These are phyloP conservation scores for Eulemur mongoz DNA, from an alignment of 2,797 vertebrate genomes.

Conservation along the genomic window DNA sequence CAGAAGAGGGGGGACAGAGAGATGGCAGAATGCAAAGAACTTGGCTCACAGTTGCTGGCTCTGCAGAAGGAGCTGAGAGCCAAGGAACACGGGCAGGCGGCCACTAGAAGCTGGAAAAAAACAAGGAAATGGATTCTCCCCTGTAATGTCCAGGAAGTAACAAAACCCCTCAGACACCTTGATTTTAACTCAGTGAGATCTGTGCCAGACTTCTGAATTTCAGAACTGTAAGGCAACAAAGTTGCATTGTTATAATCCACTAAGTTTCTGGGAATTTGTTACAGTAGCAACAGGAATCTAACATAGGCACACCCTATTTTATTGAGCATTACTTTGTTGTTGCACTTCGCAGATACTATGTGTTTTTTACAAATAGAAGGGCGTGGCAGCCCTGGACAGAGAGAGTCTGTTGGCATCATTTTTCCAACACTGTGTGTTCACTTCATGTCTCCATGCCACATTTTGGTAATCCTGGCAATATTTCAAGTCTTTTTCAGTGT, in stretches of 20 bases:
- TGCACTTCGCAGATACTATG: background rate
- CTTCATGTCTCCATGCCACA: background rate
- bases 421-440: background rate
- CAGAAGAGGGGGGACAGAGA: background rate
- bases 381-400: background rate
- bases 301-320: background rate
- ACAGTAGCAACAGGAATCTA: too few species aligned
- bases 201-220: background rate
- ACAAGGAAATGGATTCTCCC: background rate
- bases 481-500: background rate
- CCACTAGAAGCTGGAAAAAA: background rate
- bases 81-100: background rate
- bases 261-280: background rate
- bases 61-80: background rate
- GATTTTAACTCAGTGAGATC: background rate
- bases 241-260: background rate
- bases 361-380: background rate
- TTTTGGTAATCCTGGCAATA: background rate
- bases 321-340: background rate
- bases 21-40: too few species aligned
- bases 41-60: fast-evolving
- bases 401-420: too few species aligned
- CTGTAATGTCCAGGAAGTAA: background rate
- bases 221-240: background rate
- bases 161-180: background rate